Evolutionary conservation across 2,797 vertebrate genomes (phyloP), one percentile per base, ranked within the genome.

Genomic region (Microctenopoma lineatum): DNA sequence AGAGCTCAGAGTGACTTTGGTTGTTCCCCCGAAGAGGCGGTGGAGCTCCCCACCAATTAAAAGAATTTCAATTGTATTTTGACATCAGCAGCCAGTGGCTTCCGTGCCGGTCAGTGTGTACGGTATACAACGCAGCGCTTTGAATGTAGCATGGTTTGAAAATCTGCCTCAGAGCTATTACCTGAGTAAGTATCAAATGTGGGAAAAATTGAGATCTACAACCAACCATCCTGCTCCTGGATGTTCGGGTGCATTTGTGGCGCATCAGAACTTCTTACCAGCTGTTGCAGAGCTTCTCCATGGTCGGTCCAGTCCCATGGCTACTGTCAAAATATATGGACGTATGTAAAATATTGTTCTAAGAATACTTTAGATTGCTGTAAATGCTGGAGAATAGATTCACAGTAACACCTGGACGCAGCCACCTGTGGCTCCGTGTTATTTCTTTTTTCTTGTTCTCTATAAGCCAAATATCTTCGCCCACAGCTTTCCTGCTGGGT

Each of bases 11-110:
- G 45, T 34, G 66, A 73, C 52, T 59, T 32, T 32, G 21, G 26
- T 10, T 45, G 65, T 47, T 78, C 61, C 34, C 48, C 60, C 29
- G 48, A 34, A 44, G 34, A 7, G 61, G 44, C 21, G 73, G 68
- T 75, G 57, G 34, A 27, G 64, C 63, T 4, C 5, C 26, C 14
- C 21, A 70, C 39, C 56, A 59, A 18, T 70, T 46, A 6, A 47
- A 77, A 66, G 75, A 66, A 75, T 72, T 54, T 53, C 66, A 41
- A 1, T 62, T 64, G 41, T 55, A 50, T 74, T 74, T 47, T 11
- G 45, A n/a, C 50, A 51, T 64, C 0, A 57, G 59, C 46, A 70
- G 44, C 57, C 59, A 32, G 59, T 25, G 44, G 42, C 68, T 68
- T 57, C 47, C 12, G 12, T 25, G 56, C 66, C 1, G 1, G 2